Base-by-base conservation (phyloP, 2,888 invertebrate genomes). In the Mylabris sibirica region DNA sequence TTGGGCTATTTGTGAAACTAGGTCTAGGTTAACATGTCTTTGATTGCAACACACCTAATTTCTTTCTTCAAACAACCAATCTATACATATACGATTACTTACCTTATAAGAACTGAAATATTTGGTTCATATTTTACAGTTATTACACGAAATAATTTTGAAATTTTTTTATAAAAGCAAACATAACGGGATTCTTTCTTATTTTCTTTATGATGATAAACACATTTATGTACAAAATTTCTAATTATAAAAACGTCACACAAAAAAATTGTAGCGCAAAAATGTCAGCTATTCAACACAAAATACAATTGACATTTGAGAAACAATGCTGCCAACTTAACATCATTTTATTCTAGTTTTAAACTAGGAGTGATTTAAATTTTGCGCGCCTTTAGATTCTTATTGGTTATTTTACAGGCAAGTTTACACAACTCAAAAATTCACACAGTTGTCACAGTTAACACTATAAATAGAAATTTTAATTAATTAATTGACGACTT, bases 121-220 rank as follows among this genome's bases (percentile, higher is more conserved):
- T 57, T 57, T 53, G 6, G 26, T 6, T 57, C 57, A 57, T 30
- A 30, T 57, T 12, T 26, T 57, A 57, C 57, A 57, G 57, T 57
- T 57, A 57, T 57, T 57, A 1, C 12, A 26, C n/a, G 1, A 14
- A 57, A 57, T 26, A 11, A 12, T 22, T 1, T 22, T 1, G 4
- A 11, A 1, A 11, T 49, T 53, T 53, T 24, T 24, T 22, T 12
- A 53, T 12, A 22, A 1, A 4, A 24, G 22, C 53, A 53, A 53
- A 53, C 53, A 53, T 53, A 53, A 53, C 53, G 53, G 53, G 3
- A 53, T 12, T 53, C n/a, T 20, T 20, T 44, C 17, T n/a, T 53
- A 22, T 53, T 4, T 24, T 53, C 4, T 22, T 12, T 53, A 22
- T 49, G 20, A 22, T 53, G 53, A 24, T 53, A 22, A 53, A 53